phyloP scores from a whole-genome alignment of 1,140 invertebrate species.

The Hyposmocoma kahamanoa region DNA sequence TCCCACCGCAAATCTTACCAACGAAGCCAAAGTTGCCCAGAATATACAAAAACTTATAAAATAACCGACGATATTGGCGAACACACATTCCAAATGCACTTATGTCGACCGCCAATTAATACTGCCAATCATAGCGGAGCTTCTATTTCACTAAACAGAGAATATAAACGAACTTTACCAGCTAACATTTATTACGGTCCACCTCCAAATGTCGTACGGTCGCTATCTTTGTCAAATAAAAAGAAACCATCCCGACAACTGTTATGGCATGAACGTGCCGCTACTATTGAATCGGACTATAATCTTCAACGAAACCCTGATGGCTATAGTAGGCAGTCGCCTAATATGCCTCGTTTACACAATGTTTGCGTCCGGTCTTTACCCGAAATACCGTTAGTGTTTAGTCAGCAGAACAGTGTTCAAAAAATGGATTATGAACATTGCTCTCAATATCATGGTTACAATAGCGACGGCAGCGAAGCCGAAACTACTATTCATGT shows the following conservation, averaged over 20 bases:
- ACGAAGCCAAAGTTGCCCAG: conserved; percentile 36
- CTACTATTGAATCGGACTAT: conserved; percentile 5
- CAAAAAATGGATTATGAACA: conserved; percentile 10
- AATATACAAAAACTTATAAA: conserved; percentile 38
- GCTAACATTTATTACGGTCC: conserved; percentile 11
- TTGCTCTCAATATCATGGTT: conserved; percentile 44
- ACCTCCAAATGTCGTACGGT: not conserved
- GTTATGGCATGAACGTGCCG: not conserved
- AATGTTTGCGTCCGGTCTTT: conserved; percentile 11
- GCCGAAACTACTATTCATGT: conserved; percentile 61
- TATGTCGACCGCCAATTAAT: conserved; percentile 10
- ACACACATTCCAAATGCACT: conserved; percentile 30
- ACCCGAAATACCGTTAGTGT: conserved; percentile 14
- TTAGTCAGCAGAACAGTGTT: not conserved
- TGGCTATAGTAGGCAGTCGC: conserved; percentile 13
- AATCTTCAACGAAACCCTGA: conserved; percentile 3
- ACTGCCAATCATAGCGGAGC: not conserved
- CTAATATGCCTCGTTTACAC: conserved; percentile 16
- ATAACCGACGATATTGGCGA: conserved; percentile 34
- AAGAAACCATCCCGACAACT: conserved; percentile 8
- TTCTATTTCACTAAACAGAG: conserved; percentile 4
- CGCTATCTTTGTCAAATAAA: conserved; percentile 5
- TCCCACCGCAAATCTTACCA: conserved; percentile 23
- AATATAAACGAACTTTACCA: conserved; percentile 9
- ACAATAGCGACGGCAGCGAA: conserved; percentile 60